Base-by-base conservation (phyloP, 2,113 vertebrate species). In the Heloderma charlesbogerti region DNA sequence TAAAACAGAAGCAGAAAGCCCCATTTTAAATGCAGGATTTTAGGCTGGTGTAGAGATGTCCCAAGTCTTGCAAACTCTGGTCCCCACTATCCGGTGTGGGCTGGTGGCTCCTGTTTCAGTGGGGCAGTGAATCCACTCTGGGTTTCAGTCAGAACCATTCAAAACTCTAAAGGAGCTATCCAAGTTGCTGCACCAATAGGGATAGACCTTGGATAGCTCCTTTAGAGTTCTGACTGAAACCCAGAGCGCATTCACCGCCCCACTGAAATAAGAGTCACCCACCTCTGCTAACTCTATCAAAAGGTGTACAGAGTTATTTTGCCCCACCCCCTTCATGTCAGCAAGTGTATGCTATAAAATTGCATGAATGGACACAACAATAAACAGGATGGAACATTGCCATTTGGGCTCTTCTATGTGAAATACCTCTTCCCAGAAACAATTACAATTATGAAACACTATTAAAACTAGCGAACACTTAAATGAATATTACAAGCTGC, bases 401-500 rank as follows among this genome's bases (percentile, higher is more conserved):
- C 75, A 1, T 13, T 45, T 0, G 63, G 43, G 40, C 48, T 37
- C 6, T 3, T 51, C 25, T 90, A 71, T 20, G 69, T 25, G 84
- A 79, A 37, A 67, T 0, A n/a, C 5, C 25, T 74, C 66, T n/a
- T 57, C 2, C 6, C 3, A 89, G 6, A 10, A 87, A 57, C 29
- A 87, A 48, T 27, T 92, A 84, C 7, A 92, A 90, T 54, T 72
- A 84, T 87, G 51, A 81, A 48, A 67, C 93, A 83, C 78, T 40
- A 88, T 60, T 84, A 84, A 89, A 80, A 6, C 16, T 71, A 81
- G 18, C 63, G 80, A 92, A 88, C 25, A 87, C 1, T 25, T 37
- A 93, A 48, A 22, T 84, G 66, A 90, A 86, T 92, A 94, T 79
- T 93, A 86, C 92, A 92, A 78, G 31, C 12, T 90, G 43, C 22